phyloP scores from a whole-genome alignment of 1,140 invertebrate species.

The Drosophila serrata region DNA sequence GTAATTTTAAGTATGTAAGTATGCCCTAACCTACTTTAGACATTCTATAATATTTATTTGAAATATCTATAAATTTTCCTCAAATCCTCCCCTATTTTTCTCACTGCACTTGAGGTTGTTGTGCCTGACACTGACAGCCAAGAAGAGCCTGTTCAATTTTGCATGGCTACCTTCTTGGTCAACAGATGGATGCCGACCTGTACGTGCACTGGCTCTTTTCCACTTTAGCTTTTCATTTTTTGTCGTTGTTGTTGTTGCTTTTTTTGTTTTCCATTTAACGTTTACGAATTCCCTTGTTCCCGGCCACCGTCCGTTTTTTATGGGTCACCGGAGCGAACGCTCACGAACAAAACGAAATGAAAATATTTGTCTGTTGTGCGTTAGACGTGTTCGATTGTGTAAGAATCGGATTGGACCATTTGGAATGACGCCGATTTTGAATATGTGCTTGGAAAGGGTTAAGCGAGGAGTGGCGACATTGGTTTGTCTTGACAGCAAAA shows the following conservation, averaged over 20 bases:
- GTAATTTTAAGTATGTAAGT: background rate
- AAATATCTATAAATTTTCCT: background rate
- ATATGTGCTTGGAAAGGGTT: constrained; percentile 19
- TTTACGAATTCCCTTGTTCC: constrained; percentile 6
- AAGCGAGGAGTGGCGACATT: background rate
- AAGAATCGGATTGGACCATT: constrained; percentile 38
- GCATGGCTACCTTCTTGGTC: constrained; percentile 52
- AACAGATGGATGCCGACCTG: constrained; percentile 39
- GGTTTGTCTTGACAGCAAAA: constrained; percentile 5
- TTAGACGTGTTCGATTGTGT: constrained; percentile 46
- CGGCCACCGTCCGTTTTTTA: constrained; percentile 21
- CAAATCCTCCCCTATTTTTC: background rate
- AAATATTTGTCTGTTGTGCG: constrained; percentile 50
- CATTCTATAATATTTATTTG: background rate
- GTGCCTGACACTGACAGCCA: constrained; percentile 38
- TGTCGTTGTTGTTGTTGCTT: background rate
- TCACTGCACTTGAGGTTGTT: constrained; percentile 20
- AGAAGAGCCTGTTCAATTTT: constrained; percentile 45
- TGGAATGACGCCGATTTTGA: constrained; percentile 29
- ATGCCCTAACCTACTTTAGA: background rate
- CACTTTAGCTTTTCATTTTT: constrained; percentile 8
- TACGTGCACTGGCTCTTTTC: constrained; percentile 11
- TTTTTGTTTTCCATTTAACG: constrained; percentile 12
- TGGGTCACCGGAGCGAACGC: constrained; percentile 43
- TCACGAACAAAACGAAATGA: constrained; percentile 41